phyloP scores from a whole-genome alignment of 2,113 vertebrate genomes.

The Chitala chitala region DNA sequence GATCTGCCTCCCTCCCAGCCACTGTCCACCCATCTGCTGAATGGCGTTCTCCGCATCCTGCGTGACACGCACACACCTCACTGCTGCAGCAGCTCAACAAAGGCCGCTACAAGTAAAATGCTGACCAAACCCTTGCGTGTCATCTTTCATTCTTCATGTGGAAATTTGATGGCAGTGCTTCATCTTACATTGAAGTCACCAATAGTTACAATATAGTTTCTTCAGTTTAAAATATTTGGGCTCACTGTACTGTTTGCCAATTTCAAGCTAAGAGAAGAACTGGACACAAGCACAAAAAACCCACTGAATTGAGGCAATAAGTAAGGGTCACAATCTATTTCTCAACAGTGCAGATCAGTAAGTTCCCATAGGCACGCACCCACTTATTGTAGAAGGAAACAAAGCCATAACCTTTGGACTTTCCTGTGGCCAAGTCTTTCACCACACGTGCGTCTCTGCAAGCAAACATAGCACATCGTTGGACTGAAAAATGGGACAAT shows the following conservation, averaged over 20 bases:
- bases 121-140: too few species aligned
- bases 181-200: too few species aligned
- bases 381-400: slow-evolving; percentile 99
- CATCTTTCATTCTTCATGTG: too few species aligned
- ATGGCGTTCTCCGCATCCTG: slow-evolving; percentile 96
- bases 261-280: too few species aligned
- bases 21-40: slow-evolving; percentile 97
- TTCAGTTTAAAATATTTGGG: too few species aligned
- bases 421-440: slow-evolving; percentile 97
- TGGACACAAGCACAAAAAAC: not conserved
- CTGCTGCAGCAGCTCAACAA: not conserved
- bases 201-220: too few species aligned
- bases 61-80: not conserved
- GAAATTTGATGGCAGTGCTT: too few species aligned
- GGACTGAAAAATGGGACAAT: too few species aligned
- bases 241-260: too few species aligned
- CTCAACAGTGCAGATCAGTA: not conserved
- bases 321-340: not conserved
- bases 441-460: slow-evolving; percentile 94
- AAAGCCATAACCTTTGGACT: slow-evolving; percentile 97
- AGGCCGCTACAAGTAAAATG: too few species aligned
- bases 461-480: too few species aligned
- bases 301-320: not conserved
- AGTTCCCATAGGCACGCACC: slow-evolving; percentile 60
- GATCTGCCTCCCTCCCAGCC: slow-evolving; percentile 96